A percentile compares a stretch with the other conserved stretches of the same genome.
These are phyloP conservation scores for Drosophila incognita DNA, from an alignment of 2,888 invertebrate species.

Conservation along the genomic window DNA sequence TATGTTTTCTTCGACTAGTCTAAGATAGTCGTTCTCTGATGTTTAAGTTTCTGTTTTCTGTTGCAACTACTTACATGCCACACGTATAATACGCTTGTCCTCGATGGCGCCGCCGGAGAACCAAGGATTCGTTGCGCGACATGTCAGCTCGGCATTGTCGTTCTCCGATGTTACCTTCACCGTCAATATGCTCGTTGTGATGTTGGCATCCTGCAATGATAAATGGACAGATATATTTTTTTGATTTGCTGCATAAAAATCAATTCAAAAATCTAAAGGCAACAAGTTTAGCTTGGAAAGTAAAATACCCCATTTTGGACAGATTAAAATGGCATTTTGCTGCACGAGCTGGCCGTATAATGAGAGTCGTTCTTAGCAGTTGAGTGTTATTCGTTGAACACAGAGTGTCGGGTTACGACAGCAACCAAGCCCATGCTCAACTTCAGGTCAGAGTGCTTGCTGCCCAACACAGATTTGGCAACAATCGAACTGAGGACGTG, in stretches of 20 bases:
- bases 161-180: constrained; percentile 91
- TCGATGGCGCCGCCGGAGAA: constrained; percentile 93
- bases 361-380: constrained; percentile 45
- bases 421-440: constrained; percentile 3
- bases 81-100: constrained; percentile 91
- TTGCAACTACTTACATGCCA: constrained; percentile 90
- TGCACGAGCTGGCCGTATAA: constrained; percentile 48
- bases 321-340: constrained; percentile 3
- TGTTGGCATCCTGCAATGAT: constrained; percentile 85
- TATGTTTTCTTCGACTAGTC: neutral
- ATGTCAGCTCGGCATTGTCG: constrained; percentile 92
- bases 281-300: neutral
- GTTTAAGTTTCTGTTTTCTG: neutral
- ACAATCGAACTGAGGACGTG: constrained; percentile 29
- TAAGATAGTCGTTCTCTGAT: no score
- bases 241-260: neutral
- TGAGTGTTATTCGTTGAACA: neutral
- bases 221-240: neutral
- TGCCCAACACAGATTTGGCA: constrained; percentile 39
- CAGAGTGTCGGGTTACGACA: constrained; percentile 46
- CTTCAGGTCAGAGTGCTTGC: neutral
- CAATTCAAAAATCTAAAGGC: neutral
- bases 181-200: constrained; percentile 91
- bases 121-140: constrained; percentile 94
- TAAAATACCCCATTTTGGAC: neutral